A percentile compares a stretch with the other conserved stretches of the same genome.
phyloP scores from a whole-genome alignment of 2,888 invertebrate genomes.

The Serrognathus titanus region DNA sequence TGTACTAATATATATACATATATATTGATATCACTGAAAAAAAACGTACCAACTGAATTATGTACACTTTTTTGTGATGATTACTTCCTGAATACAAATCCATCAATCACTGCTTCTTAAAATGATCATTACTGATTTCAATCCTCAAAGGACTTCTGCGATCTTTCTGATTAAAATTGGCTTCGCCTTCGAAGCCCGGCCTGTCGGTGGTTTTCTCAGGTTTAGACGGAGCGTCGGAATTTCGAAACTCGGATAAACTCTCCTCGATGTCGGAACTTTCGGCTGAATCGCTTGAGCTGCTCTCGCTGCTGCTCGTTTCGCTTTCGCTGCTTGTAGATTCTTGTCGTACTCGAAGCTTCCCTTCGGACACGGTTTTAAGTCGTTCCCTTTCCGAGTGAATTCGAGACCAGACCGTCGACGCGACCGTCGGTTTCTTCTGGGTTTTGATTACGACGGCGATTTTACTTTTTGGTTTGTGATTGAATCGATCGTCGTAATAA shows the following conservation, averaged over 20 bases:
- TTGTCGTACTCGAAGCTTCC: slow-evolving; percentile 21
- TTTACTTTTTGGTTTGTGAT: slow-evolving; percentile 42
- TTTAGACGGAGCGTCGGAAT: slow-evolving; percentile 8
- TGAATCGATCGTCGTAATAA: slow-evolving; percentile 12
- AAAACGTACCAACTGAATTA: no score
- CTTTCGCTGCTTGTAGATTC: slow-evolving; percentile 22
- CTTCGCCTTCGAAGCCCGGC: slow-evolving; percentile 34
- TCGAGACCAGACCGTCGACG: slow-evolving; percentile 45
- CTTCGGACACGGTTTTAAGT: slow-evolving; percentile 26
- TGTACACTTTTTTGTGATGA: no score
- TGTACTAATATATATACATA: no score
- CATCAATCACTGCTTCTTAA: slow-evolving; percentile 26
- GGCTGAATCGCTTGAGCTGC: slow-evolving; percentile 3
- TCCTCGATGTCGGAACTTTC: slow-evolving; percentile 7
- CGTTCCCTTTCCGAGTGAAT: slow-evolving; percentile 24
- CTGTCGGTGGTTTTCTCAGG: slow-evolving; percentile 15
- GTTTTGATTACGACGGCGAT: slow-evolving; percentile 45
- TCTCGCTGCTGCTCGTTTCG: slow-evolving; percentile 17
- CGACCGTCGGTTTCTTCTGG: slow-evolving; percentile 41
- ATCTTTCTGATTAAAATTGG: slow-evolving; percentile 21
- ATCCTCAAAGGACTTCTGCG: slow-evolving; percentile 42
- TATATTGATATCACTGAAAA: no score
- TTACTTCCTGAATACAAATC: not conserved
- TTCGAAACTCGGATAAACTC: slow-evolving; percentile 15
- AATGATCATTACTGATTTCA: slow-evolving; percentile 41